Evolutionary conservation across 2,113 vertebrate genomes (phyloP).

Genomic region (Embiotoca jacksoni): DNA sequence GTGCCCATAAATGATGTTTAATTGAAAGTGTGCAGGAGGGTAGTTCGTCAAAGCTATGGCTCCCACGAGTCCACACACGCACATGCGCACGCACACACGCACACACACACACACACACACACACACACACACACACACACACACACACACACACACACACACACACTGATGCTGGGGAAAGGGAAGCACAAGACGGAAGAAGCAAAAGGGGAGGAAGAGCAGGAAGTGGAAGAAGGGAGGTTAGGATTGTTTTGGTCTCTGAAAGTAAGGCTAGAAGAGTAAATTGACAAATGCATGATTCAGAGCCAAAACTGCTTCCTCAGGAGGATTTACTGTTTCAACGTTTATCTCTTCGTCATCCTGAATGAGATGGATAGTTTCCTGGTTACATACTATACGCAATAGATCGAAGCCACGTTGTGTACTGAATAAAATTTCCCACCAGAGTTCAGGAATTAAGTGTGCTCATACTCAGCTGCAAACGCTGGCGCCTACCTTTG

Average conservation of each 20-base stretch:
- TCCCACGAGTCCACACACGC: slow-evolving; percentile 50
- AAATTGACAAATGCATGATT: slow-evolving; percentile 24
- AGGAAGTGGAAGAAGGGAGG: slow-evolving; percentile 50
- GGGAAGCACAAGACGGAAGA: slow-evolving; percentile 21
- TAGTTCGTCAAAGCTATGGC: slow-evolving; percentile 55
- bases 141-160: slow-evolving; percentile 14
- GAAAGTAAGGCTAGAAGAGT: slow-evolving; percentile 17
- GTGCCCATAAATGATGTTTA: slow-evolving; percentile 80
- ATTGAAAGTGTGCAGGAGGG: slow-evolving; percentile 80
- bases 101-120: slow-evolving; percentile 10
- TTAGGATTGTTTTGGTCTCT: slow-evolving; percentile 31
- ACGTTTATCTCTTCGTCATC: slow-evolving; percentile 26
- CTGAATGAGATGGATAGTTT: slow-evolving; percentile 28
- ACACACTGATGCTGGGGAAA: slow-evolving; percentile 10
- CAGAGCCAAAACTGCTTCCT: slow-evolving; percentile 24
- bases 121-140: slow-evolving; percentile 20
- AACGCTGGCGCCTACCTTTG: slow-evolving; percentile 46
- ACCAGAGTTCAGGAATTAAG: slow-evolving; percentile 10
- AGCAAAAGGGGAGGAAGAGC: slow-evolving; percentile 28
- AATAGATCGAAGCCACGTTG: background rate
- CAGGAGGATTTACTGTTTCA: slow-evolving; percentile 16
- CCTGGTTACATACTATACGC: slow-evolving; percentile 26
- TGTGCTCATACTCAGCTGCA: slow-evolving; percentile 45
- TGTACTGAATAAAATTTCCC: slow-evolving; percentile 17
- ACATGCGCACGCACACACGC: background rate